Base-by-base conservation (phyloP, 2,113 vertebrate genomes). In the Notothenia rossii region DNA sequence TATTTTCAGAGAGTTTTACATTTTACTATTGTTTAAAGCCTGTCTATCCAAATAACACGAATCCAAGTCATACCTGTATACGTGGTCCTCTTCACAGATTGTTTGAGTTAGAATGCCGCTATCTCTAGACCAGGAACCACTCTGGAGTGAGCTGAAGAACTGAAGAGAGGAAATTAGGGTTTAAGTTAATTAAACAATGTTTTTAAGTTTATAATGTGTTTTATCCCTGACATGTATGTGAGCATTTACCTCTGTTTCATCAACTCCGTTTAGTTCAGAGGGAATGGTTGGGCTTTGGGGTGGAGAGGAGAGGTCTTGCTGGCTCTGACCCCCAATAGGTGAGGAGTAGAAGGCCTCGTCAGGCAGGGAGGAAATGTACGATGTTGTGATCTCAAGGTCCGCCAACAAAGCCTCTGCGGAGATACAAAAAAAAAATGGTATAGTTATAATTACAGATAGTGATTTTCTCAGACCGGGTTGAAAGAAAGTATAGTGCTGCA, bases 331-430 rank as follows among this genome's bases (percentile, higher is more conserved):
- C 77, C 95, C 96, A 73, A 95, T 96, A 20, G 97, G 98, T 60
- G 95, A 94, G 0, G 98, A 97, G 89, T 98, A 98, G 14, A 96
- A 94, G 0, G 95, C 95, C 62, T 99, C 97, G 60, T 98, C 98
- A 0, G 96, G 91, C 66, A 99, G 92, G 84, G 99, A 98, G 54
- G 98, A 97, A 90, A 99, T 98, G 85, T 98, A 97, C 0, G 97
- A 98, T 65, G 98, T 99, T 85, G 98, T 98, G 56, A 98, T 99
- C 94, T 99, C 98, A 81, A 99, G 94, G 93, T 99, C 98, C 18
- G 97, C 98, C 88, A 99, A 92, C 78, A 99, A 93, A 54, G 98
- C 98, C 62, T 99, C 98, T 99, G 18, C 1, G 12, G 50, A 69
- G 58, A 82, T 6, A 86, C 14, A 67, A 79, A 75, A 75, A 5